Conservation (phyloP, 1,140 invertebrate genomes). For the Andrena cerasifolii region DNA sequence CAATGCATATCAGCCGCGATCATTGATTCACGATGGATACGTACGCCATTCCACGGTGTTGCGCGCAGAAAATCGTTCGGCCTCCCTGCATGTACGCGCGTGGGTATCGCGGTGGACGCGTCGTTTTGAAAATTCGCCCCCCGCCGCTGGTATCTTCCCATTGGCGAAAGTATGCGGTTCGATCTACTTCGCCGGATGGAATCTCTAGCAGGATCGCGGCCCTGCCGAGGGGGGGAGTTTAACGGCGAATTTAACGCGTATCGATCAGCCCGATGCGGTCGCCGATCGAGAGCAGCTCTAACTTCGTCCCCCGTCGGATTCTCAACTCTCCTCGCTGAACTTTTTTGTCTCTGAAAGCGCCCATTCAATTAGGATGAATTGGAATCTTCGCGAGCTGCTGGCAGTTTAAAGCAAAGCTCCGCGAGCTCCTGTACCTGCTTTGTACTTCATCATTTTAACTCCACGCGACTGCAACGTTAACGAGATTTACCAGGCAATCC, state of each 20-base stretch:
- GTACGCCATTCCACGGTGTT: slow-evolving; percentile 6
- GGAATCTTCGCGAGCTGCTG: too few relatives aligned
- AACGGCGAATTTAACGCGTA: background rate
- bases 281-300: background rate
- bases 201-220: background rate
- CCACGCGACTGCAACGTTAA: too few relatives aligned
- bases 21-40: slow-evolving; percentile 50
- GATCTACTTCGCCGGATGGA: background rate
- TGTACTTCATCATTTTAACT: too few relatives aligned
- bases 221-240: background rate
- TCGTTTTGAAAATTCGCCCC: slow-evolving; percentile 9
- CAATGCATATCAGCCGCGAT: slow-evolving; percentile 52
- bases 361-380: too few relatives aligned
- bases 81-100: slow-evolving; percentile 14
- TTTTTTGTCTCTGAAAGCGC: too few relatives aligned
- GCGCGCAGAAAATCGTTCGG: slow-evolving; percentile 11
- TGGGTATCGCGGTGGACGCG: background rate
- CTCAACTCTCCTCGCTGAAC: too few relatives aligned
- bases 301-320: too few relatives aligned
- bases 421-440: too few relatives aligned
- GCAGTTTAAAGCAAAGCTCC: too few relatives aligned
- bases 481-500: too few relatives aligned
- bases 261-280: background rate
- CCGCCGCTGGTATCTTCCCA: background rate
- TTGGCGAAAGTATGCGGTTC: slow-evolving; percentile 8